phyloP scores from a whole-genome alignment of 2,113 vertebrate genomes.

The Trogon melanurus region DNA sequence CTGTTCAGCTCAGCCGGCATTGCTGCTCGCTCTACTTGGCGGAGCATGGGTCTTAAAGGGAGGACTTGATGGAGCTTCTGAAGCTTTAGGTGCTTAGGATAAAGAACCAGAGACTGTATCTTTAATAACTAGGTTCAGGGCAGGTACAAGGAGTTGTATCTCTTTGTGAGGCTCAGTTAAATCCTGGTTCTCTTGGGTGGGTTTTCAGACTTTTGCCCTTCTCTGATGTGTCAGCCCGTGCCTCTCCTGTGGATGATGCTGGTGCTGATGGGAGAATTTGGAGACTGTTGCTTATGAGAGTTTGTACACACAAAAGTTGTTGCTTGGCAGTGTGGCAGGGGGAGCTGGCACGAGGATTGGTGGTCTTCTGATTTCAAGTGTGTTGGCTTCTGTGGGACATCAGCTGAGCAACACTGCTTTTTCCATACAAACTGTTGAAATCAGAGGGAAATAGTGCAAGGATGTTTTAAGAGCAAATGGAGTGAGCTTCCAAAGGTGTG shows the following conservation, averaged over 20 bases:
- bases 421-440: background rate
- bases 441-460: background rate
- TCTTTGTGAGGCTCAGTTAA: background rate
- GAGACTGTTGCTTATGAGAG: background rate
- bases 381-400: background rate
- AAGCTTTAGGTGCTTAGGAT: background rate
- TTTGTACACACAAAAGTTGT: background rate
- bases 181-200: background rate
- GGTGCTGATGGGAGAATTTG: background rate
- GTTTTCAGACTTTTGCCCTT: background rate
- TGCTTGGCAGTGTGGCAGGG: background rate
- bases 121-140: background rate
- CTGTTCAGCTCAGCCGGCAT: background rate
- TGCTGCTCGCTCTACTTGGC: background rate
- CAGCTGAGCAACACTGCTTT: background rate
- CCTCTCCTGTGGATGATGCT: background rate
- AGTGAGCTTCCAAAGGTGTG: background rate
- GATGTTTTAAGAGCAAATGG: background rate
- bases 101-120: background rate
- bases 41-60: background rate
- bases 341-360: background rate
- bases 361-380: background rate
- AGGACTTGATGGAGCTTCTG: background rate
- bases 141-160: background rate
- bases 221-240: accelerated